Conservation (phyloP, 2,113 vertebrate genomes). For the Gobio gobio region DNA sequence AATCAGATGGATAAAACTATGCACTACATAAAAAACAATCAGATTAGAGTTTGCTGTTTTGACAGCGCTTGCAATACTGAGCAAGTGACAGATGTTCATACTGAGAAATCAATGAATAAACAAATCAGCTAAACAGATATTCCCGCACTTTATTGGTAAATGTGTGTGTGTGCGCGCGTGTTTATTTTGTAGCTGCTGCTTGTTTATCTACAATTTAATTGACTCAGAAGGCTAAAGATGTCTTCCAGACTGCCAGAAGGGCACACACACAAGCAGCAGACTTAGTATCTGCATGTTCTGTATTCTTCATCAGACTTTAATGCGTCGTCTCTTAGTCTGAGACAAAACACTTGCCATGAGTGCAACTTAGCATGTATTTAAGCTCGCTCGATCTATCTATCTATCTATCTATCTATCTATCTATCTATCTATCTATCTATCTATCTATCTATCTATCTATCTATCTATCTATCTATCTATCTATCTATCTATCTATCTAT, state of each 20-base stretch:
- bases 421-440: too few species aligned
- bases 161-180: not conserved
- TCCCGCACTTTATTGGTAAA: not conserved
- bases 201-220: constrained; percentile 19
- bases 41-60: not conserved
- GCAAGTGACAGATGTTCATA: not conserved
- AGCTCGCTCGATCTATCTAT: too few species aligned
- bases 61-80: not conserved
- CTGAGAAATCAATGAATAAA: constrained; percentile 6
- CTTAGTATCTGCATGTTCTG: not conserved
- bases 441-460: too few species aligned
- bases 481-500: too few species aligned
- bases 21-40: not conserved
- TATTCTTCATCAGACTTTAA: not conserved
- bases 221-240: constrained; percentile 7
- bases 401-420: too few species aligned
- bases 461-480: too few species aligned
- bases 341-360: too few species aligned
- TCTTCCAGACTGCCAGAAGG: not conserved
- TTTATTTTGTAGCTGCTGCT: not conserved
- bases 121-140: not conserved
- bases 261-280: not conserved
- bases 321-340: not conserved
- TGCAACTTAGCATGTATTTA: too few species aligned
- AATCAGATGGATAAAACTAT: not conserved